Percentiles rank a stretch among this genome's conserved stretches.
Conservation (phyloP, 2,888 invertebrate genomes). For the Drosophila monieri region DNA sequence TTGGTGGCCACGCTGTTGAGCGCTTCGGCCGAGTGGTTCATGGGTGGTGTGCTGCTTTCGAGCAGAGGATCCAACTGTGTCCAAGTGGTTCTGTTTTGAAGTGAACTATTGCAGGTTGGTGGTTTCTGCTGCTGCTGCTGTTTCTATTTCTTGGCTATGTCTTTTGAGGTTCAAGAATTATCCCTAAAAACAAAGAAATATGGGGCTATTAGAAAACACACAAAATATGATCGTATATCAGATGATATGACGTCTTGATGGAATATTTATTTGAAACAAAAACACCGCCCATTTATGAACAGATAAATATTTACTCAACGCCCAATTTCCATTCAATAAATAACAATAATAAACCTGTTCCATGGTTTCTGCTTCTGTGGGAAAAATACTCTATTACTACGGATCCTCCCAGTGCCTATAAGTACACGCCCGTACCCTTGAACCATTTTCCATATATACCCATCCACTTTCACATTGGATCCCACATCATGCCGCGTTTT, state of each 20-base stretch:
- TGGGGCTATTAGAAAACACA: background rate
- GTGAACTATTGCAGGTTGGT: slow-evolving; percentile 23
- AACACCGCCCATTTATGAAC: slow-evolving; percentile 33
- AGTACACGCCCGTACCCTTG: slow-evolving; percentile 20
- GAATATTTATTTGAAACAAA: slow-evolving; percentile 34
- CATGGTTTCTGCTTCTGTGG: slow-evolving; percentile 4
- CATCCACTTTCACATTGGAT: slow-evolving; percentile 19
- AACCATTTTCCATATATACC: slow-evolving; percentile 33
- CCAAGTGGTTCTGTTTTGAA: slow-evolving; percentile 29
- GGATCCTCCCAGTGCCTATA: background rate
- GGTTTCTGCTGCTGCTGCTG: slow-evolving; percentile 5
- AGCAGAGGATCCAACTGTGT: slow-evolving; percentile 52
- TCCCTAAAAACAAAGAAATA: slow-evolving; percentile 48
- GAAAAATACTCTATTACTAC: slow-evolving; percentile 15
- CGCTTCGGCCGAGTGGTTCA: slow-evolving; percentile 82
- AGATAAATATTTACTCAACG: slow-evolving; percentile 61
- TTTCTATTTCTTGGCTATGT: slow-evolving; percentile 33
- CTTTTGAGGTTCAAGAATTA: slow-evolving; percentile 59
- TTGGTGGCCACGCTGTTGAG: slow-evolving; percentile 81
- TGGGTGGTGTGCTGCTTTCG: slow-evolving; percentile 75
- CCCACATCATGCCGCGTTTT: background rate
- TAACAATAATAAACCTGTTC: slow-evolving; percentile 55
- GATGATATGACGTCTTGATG: slow-evolving; percentile 54
- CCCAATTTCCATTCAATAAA: slow-evolving; percentile 33
- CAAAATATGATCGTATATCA: slow-evolving; percentile 2